Evolutionary conservation across 2,888 invertebrate genomes (phyloP), one percentile per base, ranked within the genome.

Genomic region (Camponotus fellah): DNA sequence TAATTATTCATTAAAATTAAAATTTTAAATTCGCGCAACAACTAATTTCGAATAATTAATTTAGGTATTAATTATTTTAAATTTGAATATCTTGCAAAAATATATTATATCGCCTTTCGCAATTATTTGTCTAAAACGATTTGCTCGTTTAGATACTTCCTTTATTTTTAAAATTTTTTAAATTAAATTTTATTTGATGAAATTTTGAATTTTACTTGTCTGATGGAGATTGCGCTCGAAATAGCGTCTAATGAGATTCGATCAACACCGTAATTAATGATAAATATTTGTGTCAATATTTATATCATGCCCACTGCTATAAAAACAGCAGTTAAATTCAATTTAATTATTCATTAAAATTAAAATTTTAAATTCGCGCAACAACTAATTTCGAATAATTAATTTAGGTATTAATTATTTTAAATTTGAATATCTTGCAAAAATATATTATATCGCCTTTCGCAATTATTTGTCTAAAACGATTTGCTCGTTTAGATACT

Each of bases 191-290:
- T n/a, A n/a, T n/a, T n/a, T n/a, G n/a, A n/a, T n/a, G n/a, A n/a
- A n/a, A n/a, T n/a, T 26, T 26, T 26, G 26, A 26, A 26, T 26
- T 26, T 2, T 75, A 46, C 4, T 53, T 8, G 14, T 56, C 26
- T n/a, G 12, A 65, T 34, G n/a, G n/a, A 72, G 26, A 75, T 21
- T 10, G 71, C 60, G 60, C 71, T 21, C 26, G 60, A 58, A 79
- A 58, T 69, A 26, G 60, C 43, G 26, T 75, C 66, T 26, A 12
- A 56, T 9, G 71, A 80, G 71, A 62, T 71, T 80, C 60, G 71
- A 80, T 80, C 71, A 58, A 68, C 66, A n/a, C 14, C 46, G 34
- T 71, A 80, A 69, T 80, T 79, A 79, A 79, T 34, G 43, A 58
- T n/a, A 14, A 37, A 26, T 37, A 46, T 26, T 37, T 58, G 34